Base-by-base conservation (phyloP, 2,888 invertebrate genomes). In the Drymonia ruficornis region DNA sequence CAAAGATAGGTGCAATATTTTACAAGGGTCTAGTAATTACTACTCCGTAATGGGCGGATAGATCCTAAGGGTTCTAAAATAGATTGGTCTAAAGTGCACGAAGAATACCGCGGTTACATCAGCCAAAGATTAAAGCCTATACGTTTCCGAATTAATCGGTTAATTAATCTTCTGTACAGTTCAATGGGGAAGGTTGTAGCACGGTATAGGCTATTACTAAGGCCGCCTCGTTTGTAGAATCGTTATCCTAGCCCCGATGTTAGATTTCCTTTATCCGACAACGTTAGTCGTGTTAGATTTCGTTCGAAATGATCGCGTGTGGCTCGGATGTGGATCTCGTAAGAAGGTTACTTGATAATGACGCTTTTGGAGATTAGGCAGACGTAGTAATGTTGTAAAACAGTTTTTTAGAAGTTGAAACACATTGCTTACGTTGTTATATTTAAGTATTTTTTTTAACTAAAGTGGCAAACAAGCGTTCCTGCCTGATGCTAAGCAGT, bases 21-120 rank as follows among this genome's bases (percentile, higher is more conserved):
- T 77, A 72, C 72, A 76, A 73, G 69, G 61, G 65, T 55, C 61
- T 49, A 70, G 70, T 81, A 83, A 83, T 83, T 81, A 80, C 72
- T 65, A 51, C 55, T 50, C 51, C 49, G 57, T 78, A 80, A 80
- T 79, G 72, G 71, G 61, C 61, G 61, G 71, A 71, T 69, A 70
- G 67, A 72, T 70, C 67, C 57, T 56, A 63, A 71, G 72, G 72
- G 75, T 67, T 70, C 70, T 53, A 70, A 74, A 72, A 67, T 67
- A 63, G 67, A 78, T 74, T 74, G 72, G 70, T 65, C 68, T 68
- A 65, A 51, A 59, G 51, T 50, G 54, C 54, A 58, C 61, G 55
- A 74, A 69, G 72, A 75, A 75, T 69, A 58, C 66, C 49, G 68
- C 54, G 67, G 70, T 67, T 63, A 60, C 67, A 67, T 70, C 63